Conservation (phyloP, 2,888 invertebrate species). For the Heliconius charithonia region DNA sequence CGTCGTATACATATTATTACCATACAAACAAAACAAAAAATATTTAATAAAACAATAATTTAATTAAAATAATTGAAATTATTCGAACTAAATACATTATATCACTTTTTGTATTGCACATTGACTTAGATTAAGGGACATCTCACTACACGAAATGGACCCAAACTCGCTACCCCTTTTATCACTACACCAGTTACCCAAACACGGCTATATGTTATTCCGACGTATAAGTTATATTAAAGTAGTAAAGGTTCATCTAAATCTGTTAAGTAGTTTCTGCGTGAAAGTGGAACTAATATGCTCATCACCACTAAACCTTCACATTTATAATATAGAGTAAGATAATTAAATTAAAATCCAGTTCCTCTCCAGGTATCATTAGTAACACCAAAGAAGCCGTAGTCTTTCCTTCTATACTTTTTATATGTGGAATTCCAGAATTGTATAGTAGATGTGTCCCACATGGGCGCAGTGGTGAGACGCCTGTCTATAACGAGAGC, state of each 20-base stretch:
- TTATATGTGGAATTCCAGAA: conserved; percentile 76
- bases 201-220: neutral
- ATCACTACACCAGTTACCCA: neutral
- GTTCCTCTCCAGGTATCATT: conserved; percentile 36
- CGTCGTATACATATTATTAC: neutral
- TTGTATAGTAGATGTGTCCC: conserved; percentile 61
- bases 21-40: neutral
- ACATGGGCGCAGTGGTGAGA: conserved; percentile 65
- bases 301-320: too few relatives aligned
- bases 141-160: neutral
- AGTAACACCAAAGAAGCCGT: conserved; percentile 47
- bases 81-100: neutral
- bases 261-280: too few relatives aligned
- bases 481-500: conserved; percentile 68
- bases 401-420: conserved; percentile 62
- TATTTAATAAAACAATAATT: neutral
- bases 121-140: neutral
- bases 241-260: too few relatives aligned
- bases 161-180: neutral
- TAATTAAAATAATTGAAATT: neutral
- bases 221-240: neutral
- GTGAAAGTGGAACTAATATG: too few relatives aligned
- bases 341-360: neutral
- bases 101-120: conserved; percentile 15
- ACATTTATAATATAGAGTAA: too few relatives aligned